Evolutionary conservation across 30 jellyfish, hydroid and myxozoan species (phyloP).

Genomic region (Morbakka virulenta): DNA sequence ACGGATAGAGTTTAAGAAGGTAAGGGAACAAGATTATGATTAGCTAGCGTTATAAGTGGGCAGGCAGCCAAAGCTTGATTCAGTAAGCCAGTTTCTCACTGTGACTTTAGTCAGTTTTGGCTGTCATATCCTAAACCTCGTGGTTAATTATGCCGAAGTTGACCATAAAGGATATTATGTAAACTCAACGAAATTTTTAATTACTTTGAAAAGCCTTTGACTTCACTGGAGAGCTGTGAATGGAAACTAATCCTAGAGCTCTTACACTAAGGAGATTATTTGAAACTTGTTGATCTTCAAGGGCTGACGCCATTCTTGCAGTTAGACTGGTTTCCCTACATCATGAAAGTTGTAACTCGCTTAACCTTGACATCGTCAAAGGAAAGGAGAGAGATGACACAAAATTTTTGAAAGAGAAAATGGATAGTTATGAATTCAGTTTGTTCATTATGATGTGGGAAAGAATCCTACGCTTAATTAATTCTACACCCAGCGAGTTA

Average conservation of each 20-base stretch:
- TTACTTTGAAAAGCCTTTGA: not conserved
- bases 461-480: no score
- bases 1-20: no score
- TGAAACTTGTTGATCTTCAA: constrained; percentile 19
- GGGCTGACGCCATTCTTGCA: constrained; percentile 40
- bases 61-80: no score
- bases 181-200: not conserved
- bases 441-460: constrained; percentile 27
- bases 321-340: constrained; percentile 50
- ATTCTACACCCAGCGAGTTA: no score
- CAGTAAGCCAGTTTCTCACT: no score
- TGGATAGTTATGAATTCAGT: constrained; percentile 20
- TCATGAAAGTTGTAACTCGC: constrained; percentile 26
- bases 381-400: constrained; percentile 20
- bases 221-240: constrained; percentile 19
- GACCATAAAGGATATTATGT: not conserved
- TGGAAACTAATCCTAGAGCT: constrained; percentile 10
- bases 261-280: constrained; percentile 22
- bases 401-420: not conserved
- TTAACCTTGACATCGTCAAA: constrained; percentile 13
- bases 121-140: no score
- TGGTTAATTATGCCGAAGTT: not conserved
- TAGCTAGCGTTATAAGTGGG: no score
- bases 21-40: no score
- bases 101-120: no score